Base-by-base conservation (phyloP, 2,888 invertebrate genomes). In the Bugulina stolonifera region DNA sequence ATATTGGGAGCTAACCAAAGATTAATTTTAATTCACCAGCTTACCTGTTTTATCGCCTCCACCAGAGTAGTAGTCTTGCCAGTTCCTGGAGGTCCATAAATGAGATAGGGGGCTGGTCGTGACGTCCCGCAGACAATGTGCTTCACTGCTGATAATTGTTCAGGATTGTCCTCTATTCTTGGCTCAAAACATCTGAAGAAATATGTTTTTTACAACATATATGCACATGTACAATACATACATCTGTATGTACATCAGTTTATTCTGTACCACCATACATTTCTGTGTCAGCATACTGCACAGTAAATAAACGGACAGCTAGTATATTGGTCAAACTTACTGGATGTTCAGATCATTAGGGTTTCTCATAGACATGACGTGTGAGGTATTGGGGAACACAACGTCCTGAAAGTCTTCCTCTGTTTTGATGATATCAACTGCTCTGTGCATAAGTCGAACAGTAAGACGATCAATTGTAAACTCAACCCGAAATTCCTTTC, bases 41-140 rank as follows among this genome's bases (percentile, higher is more conserved):
- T n/a, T n/a, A 81, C 81, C 80, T 82, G 82, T 74, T 80, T 80
- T 57, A 82, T 80, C 18, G 81, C 80, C 72, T 82, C 82, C 10
- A 81, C 81, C 27, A 82, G 77, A 35, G 82, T 82, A 69, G 81
- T 78, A 2, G 81, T 82, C 73, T 82, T 82, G 14, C 82, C 82
- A 0, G 82, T 82, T 14, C 82, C 82, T 3, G 82, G 82, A 5
- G 81, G 82, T 2, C 82, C 82, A 77, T 80, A 81, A 55, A 82
- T 77, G 22, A 81, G 75, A 73, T 81, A 81, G 1, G 81, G 81
- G 0, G 80, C 79, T 3, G 81, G 81, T 34, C 79, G 77, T 5
- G 81, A 80, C 14, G 78, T 77, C 1, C 81, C 81, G 10, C 77
- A 74, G 32, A 80, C 75, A 35, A 81, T 81, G 73, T 80, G 77